phyloP scores from a whole-genome alignment of 2,888 invertebrate species.

The Brachyptera risi region DNA sequence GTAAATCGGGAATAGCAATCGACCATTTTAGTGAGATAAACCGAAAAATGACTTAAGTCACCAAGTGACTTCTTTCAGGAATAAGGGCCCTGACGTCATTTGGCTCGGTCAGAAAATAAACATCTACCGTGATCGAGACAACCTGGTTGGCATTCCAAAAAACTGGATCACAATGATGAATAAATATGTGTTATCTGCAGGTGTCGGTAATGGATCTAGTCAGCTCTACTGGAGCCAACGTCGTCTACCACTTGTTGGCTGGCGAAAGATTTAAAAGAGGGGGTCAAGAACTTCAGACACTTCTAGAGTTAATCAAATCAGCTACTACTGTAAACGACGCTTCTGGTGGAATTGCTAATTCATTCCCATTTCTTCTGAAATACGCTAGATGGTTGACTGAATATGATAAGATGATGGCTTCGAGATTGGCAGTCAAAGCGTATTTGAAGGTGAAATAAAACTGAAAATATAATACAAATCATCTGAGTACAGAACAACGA shows the following conservation, averaged over 20 bases:
- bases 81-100: too few relatives aligned
- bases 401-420: background rate
- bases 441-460: constrained; percentile 14
- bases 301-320: background rate
- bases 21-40: too few relatives aligned
- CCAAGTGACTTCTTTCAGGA: too few relatives aligned
- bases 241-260: constrained; percentile 23
- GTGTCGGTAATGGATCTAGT: constrained; percentile 12
- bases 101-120: too few relatives aligned
- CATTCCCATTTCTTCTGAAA: background rate
- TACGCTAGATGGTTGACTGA: constrained; percentile 19
- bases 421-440: background rate
- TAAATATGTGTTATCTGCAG: background rate
- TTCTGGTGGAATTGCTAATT: constrained; percentile 5
- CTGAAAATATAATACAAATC: too few relatives aligned
- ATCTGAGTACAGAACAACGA: too few relatives aligned
- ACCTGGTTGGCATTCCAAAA: background rate
- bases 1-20: too few relatives aligned
- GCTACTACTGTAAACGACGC: constrained; percentile 9
- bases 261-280: constrained; percentile 13
- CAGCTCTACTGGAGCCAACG: constrained; percentile 23
- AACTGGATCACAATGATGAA: too few relatives aligned
- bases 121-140: too few relatives aligned
- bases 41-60: too few relatives aligned
- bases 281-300: background rate